Conservation (phyloP, 2,888 invertebrate species). For the Dryomyza anilis region DNA sequence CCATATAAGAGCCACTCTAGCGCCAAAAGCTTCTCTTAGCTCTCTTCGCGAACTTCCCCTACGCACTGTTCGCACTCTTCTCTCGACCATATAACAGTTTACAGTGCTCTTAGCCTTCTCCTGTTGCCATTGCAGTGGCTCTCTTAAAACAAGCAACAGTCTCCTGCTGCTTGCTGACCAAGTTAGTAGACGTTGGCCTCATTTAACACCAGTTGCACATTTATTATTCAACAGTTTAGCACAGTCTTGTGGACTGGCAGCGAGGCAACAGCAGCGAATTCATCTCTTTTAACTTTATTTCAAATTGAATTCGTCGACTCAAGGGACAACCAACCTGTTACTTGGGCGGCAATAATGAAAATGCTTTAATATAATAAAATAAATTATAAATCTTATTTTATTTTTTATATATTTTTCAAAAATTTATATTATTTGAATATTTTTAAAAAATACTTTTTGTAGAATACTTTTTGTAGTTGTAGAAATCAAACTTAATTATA, state of each 20-base stretch:
- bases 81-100: constrained; percentile 5
- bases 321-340: constrained; percentile 31
- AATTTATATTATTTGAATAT: neutral
- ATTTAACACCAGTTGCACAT: constrained; percentile 42
- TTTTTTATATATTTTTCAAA: neutral
- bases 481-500: neutral
- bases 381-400: neutral
- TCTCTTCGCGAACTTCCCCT: neutral
- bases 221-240: constrained; percentile 44
- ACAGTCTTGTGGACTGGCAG: constrained; percentile 1
- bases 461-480: neutral
- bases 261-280: neutral
- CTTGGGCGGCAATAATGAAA: neutral
- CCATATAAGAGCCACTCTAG: too few species aligned
- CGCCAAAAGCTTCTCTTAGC: neutral
- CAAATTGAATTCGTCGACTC: neutral
- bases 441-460: neutral
- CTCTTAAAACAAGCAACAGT: constrained; percentile 14
- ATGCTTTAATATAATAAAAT: constrained; percentile 7
- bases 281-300: constrained; percentile 25
- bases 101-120: neutral
- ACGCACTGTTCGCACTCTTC: neutral
- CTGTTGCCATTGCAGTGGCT: neutral
- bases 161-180: neutral
- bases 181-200: neutral